A percentile compares a stretch with the other conserved stretches of the same genome.
phyloP scores from a whole-genome alignment of 2,888 invertebrate species.

The Eumerus sabulonum region DNA sequence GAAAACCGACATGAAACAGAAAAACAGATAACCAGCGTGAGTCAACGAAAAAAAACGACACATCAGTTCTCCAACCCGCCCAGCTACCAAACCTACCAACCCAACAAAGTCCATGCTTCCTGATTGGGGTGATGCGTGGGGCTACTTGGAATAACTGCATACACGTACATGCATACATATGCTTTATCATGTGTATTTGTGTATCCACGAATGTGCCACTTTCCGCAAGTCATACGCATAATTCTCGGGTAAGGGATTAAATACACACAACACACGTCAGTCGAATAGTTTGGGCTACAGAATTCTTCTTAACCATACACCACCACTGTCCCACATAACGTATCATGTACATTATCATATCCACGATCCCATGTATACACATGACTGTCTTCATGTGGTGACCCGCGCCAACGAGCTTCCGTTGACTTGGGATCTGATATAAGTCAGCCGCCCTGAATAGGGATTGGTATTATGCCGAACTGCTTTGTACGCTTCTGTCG shows the following conservation, averaged over 20 bases:
- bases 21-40: conserved; percentile 8
- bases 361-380: background rate
- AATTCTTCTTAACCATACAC: conserved; percentile 18
- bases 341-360: background rate
- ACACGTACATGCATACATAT: background rate
- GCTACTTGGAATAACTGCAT: conserved; percentile 6
- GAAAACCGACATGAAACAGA: background rate
- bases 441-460: background rate
- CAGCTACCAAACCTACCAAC: too few relatives aligned
- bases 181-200: conserved; percentile 3
- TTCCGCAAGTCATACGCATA: conserved; percentile 42
- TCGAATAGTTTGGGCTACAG: conserved; percentile 34
- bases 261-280: conserved; percentile 17
- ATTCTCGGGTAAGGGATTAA: conserved; percentile 26
- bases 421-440: conserved; percentile 26
- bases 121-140: conserved; percentile 46
- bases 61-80: conserved; percentile 11
- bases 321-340: conserved; percentile 8
- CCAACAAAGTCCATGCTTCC: conserved; percentile 28
- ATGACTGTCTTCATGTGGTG: background rate
- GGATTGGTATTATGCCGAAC: background rate
- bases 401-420: background rate
- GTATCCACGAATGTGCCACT: conserved; percentile 25
- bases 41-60: conserved; percentile 11
- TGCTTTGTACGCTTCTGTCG: conserved; percentile 26